Evolutionary conservation across 2,113 vertebrate genomes (phyloP).

Genomic region (Octodon degus): DNA sequence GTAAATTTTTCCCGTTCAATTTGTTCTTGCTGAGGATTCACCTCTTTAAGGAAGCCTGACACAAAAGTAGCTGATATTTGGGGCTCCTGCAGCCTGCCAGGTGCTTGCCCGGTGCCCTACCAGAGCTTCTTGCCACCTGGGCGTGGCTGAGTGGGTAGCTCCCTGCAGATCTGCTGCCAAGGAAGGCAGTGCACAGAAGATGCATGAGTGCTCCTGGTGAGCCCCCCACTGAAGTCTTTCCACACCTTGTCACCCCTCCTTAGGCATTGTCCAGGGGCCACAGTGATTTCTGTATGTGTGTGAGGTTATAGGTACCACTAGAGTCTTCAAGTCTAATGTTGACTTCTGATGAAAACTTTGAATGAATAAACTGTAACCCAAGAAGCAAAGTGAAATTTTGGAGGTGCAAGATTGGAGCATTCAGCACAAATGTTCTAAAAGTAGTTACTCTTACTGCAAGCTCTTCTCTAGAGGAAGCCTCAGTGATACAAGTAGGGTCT

Average conservation of each 20-base stretch:
- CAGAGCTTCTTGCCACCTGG: rapidly evolving
- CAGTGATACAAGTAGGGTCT: not conserved
- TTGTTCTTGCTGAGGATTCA: not conserved
- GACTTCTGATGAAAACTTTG: slow-evolving; percentile 51
- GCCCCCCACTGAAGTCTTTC: not conserved
- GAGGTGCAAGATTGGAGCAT: not conserved
- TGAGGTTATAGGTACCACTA: not conserved
- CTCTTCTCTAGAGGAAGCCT: not conserved
- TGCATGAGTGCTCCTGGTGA: not conserved
- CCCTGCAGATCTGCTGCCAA: not conserved
- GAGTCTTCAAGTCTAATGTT: not conserved
- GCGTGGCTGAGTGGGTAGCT: rapidly evolving
- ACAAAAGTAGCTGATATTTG: not conserved
- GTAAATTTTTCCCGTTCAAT: not conserved
- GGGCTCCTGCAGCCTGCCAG: not conserved
- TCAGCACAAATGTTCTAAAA: not conserved
- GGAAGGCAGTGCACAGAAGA: not conserved
- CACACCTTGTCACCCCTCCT: not conserved
- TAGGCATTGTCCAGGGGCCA: not conserved
- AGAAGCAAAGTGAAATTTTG: not conserved
- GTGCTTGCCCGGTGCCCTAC: not conserved
- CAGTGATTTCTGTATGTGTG: not conserved
- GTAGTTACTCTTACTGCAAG: not conserved
- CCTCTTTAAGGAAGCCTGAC: not conserved
- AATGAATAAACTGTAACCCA: not conserved